phyloP scores from a whole-genome alignment of 2,797 vertebrate species.

The Remorina albescens region DNA sequence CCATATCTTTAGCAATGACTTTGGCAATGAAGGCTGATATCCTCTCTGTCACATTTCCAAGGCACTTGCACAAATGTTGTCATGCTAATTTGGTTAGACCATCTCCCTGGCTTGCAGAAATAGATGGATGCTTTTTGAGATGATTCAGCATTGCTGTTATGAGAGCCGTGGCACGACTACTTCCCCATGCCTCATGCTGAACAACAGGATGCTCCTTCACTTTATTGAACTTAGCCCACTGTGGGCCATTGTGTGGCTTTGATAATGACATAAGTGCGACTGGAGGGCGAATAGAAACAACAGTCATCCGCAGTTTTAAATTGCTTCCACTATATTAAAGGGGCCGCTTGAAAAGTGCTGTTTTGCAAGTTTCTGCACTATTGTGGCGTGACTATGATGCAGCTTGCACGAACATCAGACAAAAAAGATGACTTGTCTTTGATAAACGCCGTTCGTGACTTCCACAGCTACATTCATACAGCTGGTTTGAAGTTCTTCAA shows the following conservation, averaged over 20 bases:
- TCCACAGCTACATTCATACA: conserved; percentile 45
- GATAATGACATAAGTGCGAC: conserved; percentile 57
- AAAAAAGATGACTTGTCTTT: conserved; percentile 49
- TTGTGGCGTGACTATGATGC: conserved; percentile 32
- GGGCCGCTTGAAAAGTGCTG: conserved; percentile 21
- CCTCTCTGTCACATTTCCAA: conserved; percentile 74
- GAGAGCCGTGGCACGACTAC: conserved; percentile 41
- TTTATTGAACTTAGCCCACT: conserved; percentile 56
- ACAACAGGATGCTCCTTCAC: conserved; percentile 57
- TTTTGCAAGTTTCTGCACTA: conserved; percentile 21
- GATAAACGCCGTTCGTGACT: conserved; percentile 45
- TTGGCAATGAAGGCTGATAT: conserved; percentile 67
- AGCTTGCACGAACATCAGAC: conserved; percentile 24
- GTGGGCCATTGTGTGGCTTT: conserved; percentile 58
- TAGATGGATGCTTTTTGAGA: conserved; percentile 59
- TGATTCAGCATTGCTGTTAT: conserved; percentile 70
- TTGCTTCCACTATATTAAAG: conserved; percentile 33
- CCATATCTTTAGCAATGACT: conserved; percentile 66
- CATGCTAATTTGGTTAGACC: conserved; percentile 71
- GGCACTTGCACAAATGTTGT: conserved; percentile 64
- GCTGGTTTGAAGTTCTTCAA: conserved; percentile 61
- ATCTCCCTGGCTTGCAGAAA: conserved; percentile 59
- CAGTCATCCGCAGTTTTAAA: conserved; percentile 37
- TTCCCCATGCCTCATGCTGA: conserved; percentile 35
- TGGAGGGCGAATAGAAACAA: conserved; percentile 45